phyloP scores from a whole-genome alignment of 1,140 invertebrate genomes.

The Kradibia gibbosae region DNA sequence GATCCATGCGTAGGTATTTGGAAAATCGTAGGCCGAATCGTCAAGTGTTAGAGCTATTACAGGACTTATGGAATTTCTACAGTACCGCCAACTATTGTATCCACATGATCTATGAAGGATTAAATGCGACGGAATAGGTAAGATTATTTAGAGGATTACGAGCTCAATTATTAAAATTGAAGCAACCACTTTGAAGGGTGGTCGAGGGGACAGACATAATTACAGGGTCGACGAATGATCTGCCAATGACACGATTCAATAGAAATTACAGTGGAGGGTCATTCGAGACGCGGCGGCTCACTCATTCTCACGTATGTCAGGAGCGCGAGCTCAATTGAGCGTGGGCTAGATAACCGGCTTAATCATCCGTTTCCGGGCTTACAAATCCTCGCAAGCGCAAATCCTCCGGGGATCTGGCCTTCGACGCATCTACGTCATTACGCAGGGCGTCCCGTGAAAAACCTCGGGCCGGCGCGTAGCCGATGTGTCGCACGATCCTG shows the following conservation, averaged over 20 bases:
- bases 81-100: too few species aligned
- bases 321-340: constrained; percentile 8
- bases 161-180: not conserved
- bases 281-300: not conserved
- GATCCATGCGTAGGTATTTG: too few species aligned
- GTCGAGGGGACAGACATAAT: not conserved
- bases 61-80: too few species aligned
- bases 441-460: constrained; percentile 28
- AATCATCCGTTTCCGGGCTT: constrained; percentile 44
- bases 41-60: too few species aligned
- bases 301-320: constrained; percentile 10
- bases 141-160: not conserved
- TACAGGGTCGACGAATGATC: not conserved
- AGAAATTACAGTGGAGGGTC: not conserved
- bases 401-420: constrained; percentile 3
- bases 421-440: constrained; percentile 5
- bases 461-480: constrained; percentile 13
- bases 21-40: too few species aligned
- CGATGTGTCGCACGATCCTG: constrained; percentile 22
- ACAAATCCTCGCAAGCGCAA: constrained; percentile 22
- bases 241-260: not conserved
- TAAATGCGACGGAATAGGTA: not conserved
- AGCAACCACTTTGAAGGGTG: not conserved
- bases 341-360: not conserved
- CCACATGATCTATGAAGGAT: too few species aligned